Conservation (phyloP, 23 tunicate species). For the Corella eumyota region DNA sequence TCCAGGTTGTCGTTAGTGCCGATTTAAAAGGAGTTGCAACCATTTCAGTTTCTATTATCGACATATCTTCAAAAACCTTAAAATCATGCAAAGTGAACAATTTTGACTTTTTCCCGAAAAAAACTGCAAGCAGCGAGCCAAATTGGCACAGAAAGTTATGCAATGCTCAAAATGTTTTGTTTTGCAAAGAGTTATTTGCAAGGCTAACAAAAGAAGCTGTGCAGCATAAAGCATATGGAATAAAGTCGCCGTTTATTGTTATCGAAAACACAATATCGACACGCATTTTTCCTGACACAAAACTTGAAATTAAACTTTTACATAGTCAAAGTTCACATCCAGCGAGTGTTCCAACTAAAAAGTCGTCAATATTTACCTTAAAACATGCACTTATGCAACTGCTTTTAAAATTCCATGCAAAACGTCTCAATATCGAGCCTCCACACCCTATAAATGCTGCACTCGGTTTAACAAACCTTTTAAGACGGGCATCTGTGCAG, state of each 20-base stretch:
- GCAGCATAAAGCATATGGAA: conserved; percentile 29
- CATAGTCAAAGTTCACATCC: conserved; percentile 1
- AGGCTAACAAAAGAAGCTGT: conserved; percentile 73
- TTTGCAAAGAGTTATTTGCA: conserved; percentile 64
- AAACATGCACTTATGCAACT: conserved; percentile 53
- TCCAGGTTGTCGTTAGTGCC: conserved; percentile 21
- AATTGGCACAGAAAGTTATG: conserved; percentile 59
- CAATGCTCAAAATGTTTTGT: conserved; percentile 80
- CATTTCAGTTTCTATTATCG: conserved; percentile 22
- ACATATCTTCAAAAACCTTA: background rate
- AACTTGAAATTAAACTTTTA: conserved; percentile 40
- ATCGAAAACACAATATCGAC: conserved; percentile 56
- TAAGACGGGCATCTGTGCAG: conserved; percentile 50
- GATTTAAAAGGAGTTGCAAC: conserved; percentile 32
- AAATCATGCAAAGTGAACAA: background rate
- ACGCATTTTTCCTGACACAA: conserved; percentile 45
- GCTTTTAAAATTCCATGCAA: conserved; percentile 30
- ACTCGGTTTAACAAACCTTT: conserved; percentile 40
- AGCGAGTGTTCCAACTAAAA: background rate
- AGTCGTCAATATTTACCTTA: conserved; percentile 38
- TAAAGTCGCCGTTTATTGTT: conserved; percentile 60
- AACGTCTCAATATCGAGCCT: conserved; percentile 26
- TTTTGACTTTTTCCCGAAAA: background rate
- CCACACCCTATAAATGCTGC: conserved; percentile 73
- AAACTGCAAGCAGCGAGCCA: conserved; percentile 17